Base-by-base conservation (phyloP, 1,140 invertebrate genomes). In the Ceratitis capitata region DNA sequence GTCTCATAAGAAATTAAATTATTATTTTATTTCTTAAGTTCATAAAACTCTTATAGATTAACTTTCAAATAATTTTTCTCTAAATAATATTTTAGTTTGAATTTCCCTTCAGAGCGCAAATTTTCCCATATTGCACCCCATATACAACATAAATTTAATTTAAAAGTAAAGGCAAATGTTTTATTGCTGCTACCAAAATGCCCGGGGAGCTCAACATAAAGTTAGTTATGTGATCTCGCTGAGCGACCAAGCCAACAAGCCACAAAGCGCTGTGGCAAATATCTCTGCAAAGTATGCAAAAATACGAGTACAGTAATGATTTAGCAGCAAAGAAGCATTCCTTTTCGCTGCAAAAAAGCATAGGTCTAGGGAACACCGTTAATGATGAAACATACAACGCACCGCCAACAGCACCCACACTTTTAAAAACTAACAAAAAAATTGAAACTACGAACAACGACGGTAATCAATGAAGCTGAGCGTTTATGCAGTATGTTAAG, bases 121-220 rank as follows among this genome's bases (percentile, higher is more conserved):
- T n/a, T n/a, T n/a, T n/a, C n/a, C n/a, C n/a, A n/a, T n/a, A n/a
- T n/a, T n/a, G n/a, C n/a, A n/a, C n/a, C n/a, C n/a, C n/a, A n/a
- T n/a, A n/a, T n/a, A n/a, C n/a, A n/a, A n/a, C n/a, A n/a, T n/a
- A n/a, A n/a, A n/a, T n/a, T n/a, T n/a, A n/a, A n/a, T n/a, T n/a
- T n/a, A n/a, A n/a, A n/a, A 23, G 19, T n/a, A 56, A 56, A 2
- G 1, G n/a, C 1, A 78, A n/a, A 29, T 39, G 32, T 32, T 19
- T 69, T 39, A 45, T 45, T 78, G 19, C 69, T 78, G n/a, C 39
- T 4, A 35, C 10, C 6, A 47, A 78, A 78, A 12, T 78, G 39
- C 69, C 69, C 69, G 39, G 69, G 69, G 39, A 78, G 69, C 69
- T 78, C 39, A 78, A 45, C 69, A 19, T 45, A 78, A 78, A 39